Percentiles rank a stretch among this genome's conserved stretches.
Evolutionary conservation across 2,113 vertebrate genomes (phyloP).

Genomic region (Stigmatopora nigra): DNA sequence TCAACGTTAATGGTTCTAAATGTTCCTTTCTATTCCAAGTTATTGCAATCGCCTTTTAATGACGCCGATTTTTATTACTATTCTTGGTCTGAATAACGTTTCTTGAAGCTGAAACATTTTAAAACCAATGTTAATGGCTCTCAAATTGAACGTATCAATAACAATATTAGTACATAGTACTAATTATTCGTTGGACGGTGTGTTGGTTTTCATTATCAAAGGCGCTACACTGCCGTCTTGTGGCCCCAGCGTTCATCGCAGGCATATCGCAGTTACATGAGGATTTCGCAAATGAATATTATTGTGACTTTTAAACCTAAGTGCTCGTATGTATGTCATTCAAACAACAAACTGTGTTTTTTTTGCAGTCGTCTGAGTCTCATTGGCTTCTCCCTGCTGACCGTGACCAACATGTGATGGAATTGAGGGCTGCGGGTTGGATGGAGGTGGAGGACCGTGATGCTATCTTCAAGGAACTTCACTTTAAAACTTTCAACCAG

Average conservation of each 20-base stretch:
- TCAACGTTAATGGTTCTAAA: background rate
- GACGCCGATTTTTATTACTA: background rate
- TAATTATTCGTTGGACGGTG: background rate
- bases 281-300: background rate
- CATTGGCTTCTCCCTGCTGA: slow-evolving; percentile 80
- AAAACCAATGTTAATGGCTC: background rate
- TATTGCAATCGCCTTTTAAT: background rate
- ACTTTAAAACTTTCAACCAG: slow-evolving; percentile 92
- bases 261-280: background rate
- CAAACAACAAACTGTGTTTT: background rate
- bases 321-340: background rate
- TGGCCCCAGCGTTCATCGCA: slow-evolving; percentile 4
- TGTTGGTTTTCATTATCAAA: background rate
- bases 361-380: slow-evolving; percentile 74
- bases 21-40: background rate
- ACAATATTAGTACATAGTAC: background rate
- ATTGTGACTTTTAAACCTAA: background rate
- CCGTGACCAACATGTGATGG: slow-evolving; percentile 74
- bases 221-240: slow-evolving; percentile 11
- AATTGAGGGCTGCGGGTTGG: slow-evolving; percentile 85
- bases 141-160: background rate
- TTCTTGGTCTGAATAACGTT: background rate
- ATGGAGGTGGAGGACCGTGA: slow-evolving; percentile 77
- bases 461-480: slow-evolving; percentile 92
- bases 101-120: background rate